phyloP scores from a whole-genome alignment of 1,140 invertebrate genomes.

The Micrasema minimum region DNA sequence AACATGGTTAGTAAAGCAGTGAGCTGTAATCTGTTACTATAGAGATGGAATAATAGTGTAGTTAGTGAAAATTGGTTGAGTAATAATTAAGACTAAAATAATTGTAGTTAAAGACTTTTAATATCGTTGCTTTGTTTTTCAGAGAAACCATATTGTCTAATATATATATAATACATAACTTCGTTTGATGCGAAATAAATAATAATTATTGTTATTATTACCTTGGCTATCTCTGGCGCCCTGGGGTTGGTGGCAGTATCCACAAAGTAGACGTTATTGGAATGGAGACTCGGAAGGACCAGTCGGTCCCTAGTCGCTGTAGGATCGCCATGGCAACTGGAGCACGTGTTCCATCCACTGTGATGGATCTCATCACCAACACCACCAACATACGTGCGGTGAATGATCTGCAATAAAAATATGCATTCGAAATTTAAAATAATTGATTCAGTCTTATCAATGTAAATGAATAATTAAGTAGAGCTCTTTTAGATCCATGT shows the following conservation, averaged over 20 bases:
- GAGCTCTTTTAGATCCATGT: no score
- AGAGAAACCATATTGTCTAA: no score
- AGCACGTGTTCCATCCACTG: constrained; percentile 96
- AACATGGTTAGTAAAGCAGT: no score
- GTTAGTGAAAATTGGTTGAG: no score
- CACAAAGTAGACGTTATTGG: constrained; percentile 87
- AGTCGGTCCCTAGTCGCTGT: constrained; percentile 78
- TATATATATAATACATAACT: neutral
- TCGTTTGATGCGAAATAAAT: neutral
- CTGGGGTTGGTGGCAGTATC: constrained; percentile 80
- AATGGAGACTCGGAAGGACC: constrained; percentile 84
- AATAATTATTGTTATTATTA: constrained; percentile 50
- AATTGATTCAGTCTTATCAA: no score
- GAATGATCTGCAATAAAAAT: constrained; percentile 79
- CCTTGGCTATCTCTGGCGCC: constrained; percentile 68
- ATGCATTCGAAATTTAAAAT: no score
- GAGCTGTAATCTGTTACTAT: no score
- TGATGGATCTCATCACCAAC: constrained; percentile 93
- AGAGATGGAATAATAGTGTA: no score
- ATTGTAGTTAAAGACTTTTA: no score
- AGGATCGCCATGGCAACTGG: constrained; percentile 81
- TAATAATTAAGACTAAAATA: no score
- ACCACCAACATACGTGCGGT: constrained; percentile 82
- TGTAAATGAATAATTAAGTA: no score
- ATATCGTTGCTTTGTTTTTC: no score